Conservation (phyloP, 1,140 invertebrate species). For the Schlechtendalia chinensis region DNA sequence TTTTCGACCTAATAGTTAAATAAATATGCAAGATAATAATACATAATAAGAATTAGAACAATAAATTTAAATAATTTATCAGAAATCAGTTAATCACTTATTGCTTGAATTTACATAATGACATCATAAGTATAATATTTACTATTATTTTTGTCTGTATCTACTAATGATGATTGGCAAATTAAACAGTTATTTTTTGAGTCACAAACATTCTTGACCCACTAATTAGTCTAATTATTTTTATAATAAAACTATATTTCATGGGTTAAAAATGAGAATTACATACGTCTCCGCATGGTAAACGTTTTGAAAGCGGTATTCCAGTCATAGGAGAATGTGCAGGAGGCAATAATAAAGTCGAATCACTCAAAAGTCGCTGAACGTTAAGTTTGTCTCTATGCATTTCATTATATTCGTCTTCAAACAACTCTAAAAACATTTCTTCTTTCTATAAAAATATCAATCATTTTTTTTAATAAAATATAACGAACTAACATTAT, state of each 20-base stretch:
- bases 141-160: no score
- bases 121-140: no score
- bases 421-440: slow-evolving; percentile 98
- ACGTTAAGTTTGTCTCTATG: slow-evolving; percentile 83
- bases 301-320: slow-evolving; percentile 88
- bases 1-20: slow-evolving; percentile 84
- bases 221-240: no score
- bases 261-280: not conserved
- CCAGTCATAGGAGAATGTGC: slow-evolving; percentile 94
- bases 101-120: no score
- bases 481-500: slow-evolving; percentile 1
- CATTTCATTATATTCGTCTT: slow-evolving; percentile 95
- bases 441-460: slow-evolving; percentile 75
- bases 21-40: no score
- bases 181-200: no score
- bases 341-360: slow-evolving; percentile 91
- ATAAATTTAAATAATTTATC: no score
- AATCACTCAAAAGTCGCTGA: slow-evolving; percentile 92
- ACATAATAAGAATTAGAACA: no score
- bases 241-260: no score
- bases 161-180: no score
- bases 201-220: no score
- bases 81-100: no score
- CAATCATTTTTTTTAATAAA: not conserved
- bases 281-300: slow-evolving; percentile 90